Conservation (phyloP, 2,888 invertebrate species). For the Lagria hirta region DNA sequence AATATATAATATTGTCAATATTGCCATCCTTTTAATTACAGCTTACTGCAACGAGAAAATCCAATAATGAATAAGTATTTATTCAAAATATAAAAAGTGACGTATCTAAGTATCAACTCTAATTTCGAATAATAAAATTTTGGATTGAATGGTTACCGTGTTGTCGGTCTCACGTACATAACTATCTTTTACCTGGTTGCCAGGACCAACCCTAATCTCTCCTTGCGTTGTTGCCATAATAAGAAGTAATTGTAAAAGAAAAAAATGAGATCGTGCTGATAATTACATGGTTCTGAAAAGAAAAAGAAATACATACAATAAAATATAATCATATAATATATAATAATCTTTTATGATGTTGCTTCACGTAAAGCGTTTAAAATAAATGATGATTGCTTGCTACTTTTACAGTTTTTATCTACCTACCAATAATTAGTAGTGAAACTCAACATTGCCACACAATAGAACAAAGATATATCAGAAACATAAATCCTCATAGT, state of each 20-base stretch:
- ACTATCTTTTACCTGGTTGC: conserved; percentile 73
- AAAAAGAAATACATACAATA: conserved; percentile 21
- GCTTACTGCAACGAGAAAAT: no score
- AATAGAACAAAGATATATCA: no score
- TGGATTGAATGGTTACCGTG: conserved; percentile 57
- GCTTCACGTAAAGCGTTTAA: conserved; percentile 13
- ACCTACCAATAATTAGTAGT: no score
- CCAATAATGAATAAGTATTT: no score
- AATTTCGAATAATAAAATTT: conserved; percentile 31
- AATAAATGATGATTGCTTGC: conserved; percentile 5
- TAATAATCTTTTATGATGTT: no score
- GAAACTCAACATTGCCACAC: no score
- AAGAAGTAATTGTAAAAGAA: background rate
- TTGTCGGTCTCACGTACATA: conserved; percentile 60
- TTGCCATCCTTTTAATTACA: no score
- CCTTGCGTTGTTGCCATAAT: conserved; percentile 69
- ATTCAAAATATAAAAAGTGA: no score
- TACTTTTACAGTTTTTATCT: no score
- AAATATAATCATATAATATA: conserved; percentile 13
- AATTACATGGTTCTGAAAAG: conserved; percentile 33
- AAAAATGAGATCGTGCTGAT: conserved; percentile 47
- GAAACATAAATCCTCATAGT: no score
- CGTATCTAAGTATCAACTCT: conserved; percentile 12
- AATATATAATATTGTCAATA: no score
- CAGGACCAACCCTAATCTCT: conserved; percentile 76